phyloP scores from a whole-genome alignment of 2,113 vertebrate genomes.

The Neodon shergylaensis region DNA sequence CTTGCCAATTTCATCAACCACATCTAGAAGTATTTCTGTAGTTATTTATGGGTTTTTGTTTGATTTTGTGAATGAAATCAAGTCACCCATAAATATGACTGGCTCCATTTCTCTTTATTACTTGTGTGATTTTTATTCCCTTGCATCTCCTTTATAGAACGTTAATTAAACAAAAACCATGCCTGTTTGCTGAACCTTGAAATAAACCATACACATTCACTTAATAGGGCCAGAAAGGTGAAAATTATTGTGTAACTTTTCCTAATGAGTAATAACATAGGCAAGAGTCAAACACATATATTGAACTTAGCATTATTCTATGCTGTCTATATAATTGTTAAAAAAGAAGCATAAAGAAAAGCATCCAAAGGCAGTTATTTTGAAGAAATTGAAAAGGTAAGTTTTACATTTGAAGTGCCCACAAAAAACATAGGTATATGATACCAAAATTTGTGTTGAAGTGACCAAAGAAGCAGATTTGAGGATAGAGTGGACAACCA shows the following conservation, averaged over 20 bases:
- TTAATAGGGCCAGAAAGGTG: background rate
- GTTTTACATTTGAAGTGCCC: background rate
- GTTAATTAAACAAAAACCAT: slow-evolving; percentile 33
- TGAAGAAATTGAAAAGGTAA: background rate
- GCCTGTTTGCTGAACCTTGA: slow-evolving; percentile 4
- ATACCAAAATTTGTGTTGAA: background rate
- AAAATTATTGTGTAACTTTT: background rate
- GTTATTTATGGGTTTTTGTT: background rate
- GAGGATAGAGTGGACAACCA: accelerated
- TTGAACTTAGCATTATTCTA: background rate
- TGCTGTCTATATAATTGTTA: background rate
- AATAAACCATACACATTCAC: background rate
- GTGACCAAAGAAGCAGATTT: background rate
- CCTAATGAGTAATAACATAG: background rate
- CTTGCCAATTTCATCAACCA: background rate
- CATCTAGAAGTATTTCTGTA: background rate
- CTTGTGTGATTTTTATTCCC: background rate
- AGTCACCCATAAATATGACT: background rate
- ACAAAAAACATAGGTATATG: background rate
- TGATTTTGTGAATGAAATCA: background rate
- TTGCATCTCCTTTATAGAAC: background rate
- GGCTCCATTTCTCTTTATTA: background rate
- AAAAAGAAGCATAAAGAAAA: slow-evolving; percentile 6
- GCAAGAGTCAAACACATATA: background rate
- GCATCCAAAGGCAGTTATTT: background rate